Evolutionary conservation across 2,888 invertebrate genomes (phyloP), one percentile per base, ranked within the genome.

Genomic region (Anagyrus pseudococci): DNA sequence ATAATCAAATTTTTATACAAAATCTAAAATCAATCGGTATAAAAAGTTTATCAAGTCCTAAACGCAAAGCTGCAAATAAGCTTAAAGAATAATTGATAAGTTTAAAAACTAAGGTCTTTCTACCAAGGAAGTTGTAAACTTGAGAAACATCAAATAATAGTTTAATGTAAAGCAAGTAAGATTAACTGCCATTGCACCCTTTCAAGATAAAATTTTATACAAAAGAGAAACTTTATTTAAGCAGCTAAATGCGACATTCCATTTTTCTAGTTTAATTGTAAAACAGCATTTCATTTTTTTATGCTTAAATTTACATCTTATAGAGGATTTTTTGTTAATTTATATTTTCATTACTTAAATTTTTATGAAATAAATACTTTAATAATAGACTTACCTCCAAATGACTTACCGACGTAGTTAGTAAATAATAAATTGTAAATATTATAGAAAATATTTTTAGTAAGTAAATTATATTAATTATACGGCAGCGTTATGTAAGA

Each of bases 401-500:
- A 49, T 59, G 50, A 66, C 52, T 48, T 58, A 53, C 26, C 25
- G 40, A 47, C 23, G 10, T 50, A 59, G 15, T n/a, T 62, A 66
- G 37, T 26, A 44, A 53, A 62, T 62, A 49, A 37, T 43, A 41
- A 52, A 60, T 50, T 66, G 66, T 66, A 66, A 58, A 66, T 66
- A 66, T 49, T 13, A 46, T 17, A 20, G 60, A 56, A 53, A 57
- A 59, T 62, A 60, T 62, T 66, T 66, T 66, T 59, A 59, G 43
- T 46, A 62, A 57, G 25, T 41, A 54, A 66, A 62, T 55, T 52
- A 48, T 22, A 19, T 33, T 50, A 53, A 62, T 55, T 58, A 58
- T 58, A 54, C n/a, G 43, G 52, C 26, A 47, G 61, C 62, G 22
- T 62, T 62, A 58, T 65, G 23, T 37, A 33, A 40, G 8, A 52